Evolutionary conservation across 2,888 invertebrate genomes (phyloP).

Genomic region (Caenorhabditis afra): DNA sequence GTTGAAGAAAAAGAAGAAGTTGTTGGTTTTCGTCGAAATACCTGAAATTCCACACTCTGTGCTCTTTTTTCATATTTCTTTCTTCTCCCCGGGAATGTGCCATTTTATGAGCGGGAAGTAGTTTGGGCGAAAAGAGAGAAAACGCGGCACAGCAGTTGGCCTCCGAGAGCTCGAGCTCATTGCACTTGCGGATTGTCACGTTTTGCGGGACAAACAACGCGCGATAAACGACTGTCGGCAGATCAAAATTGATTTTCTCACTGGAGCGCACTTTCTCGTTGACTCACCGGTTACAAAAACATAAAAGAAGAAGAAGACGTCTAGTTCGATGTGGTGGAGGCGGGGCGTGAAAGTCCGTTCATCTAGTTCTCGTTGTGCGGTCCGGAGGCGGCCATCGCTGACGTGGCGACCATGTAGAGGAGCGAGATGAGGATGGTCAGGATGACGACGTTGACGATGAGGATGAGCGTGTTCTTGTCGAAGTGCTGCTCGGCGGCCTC

Average conservation of each 20-base stretch:
- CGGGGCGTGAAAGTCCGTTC: background rate
- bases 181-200: conserved; percentile 57
- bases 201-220: conserved; percentile 54
- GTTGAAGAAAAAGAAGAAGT: conserved; percentile 17
- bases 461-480: conserved; percentile 74
- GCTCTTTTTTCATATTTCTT: too few relatives aligned
- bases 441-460: conserved; percentile 76
- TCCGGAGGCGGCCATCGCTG: conserved; percentile 75
- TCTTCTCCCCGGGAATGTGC: conserved; percentile 16
- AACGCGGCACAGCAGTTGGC: conserved; percentile 28
- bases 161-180: background rate
- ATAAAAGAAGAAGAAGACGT: background rate
- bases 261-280: background rate
- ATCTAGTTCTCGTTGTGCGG: conserved; percentile 69
- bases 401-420: conserved; percentile 78
- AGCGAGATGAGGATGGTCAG: conserved; percentile 73
- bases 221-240: too few relatives aligned
- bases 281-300: conserved; percentile 54
- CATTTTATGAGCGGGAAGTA: conserved; percentile 26
- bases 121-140: background rate
- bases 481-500: conserved; percentile 76
- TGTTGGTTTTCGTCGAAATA: conserved; percentile 19
- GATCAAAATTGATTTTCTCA: too few relatives aligned
- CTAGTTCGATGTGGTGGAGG: too few relatives aligned
- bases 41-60: background rate